phyloP scores from a whole-genome alignment of 2,797 vertebrate species.

The Macroramphosus scolopax region DNA sequence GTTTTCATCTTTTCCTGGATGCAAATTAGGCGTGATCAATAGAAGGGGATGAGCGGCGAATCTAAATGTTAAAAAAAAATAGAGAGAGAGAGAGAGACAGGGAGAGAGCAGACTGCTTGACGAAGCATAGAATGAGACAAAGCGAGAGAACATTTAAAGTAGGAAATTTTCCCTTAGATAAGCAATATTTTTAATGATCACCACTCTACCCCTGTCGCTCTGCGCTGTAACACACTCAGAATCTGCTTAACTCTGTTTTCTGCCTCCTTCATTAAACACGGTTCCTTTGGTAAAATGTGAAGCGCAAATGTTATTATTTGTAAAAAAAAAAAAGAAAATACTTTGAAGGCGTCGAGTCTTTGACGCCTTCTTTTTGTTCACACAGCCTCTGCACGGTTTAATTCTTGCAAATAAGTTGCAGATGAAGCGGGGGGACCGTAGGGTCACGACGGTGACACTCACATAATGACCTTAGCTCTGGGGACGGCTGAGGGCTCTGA shows the following conservation, averaged over 20 bases:
- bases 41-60: conserved; percentile 82
- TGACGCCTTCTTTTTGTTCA: conserved; percentile 10
- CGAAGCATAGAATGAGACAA: conserved; percentile 72
- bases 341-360: conserved; percentile 13
- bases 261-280: conserved; percentile 55
- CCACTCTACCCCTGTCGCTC: conserved; percentile 45
- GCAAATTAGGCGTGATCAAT: conserved; percentile 98
- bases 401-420: conserved; percentile 65
- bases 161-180: conserved; percentile 78
- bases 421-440: conserved; percentile 57
- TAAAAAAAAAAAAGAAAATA: conserved; percentile 29
- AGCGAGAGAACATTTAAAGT: conserved; percentile 74
- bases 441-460: conserved; percentile 63
- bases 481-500: conserved; percentile 61
- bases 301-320: conserved; percentile 64
- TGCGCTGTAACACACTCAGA: conserved; percentile 45
- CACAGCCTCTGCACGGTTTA: conserved; percentile 28
- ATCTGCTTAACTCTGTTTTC: conserved; percentile 67
- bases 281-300: conserved; percentile 35
- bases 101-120: conserved; percentile 68
- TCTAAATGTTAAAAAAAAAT: conserved; percentile 80
- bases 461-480: conserved; percentile 67
- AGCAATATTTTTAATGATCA: conserved; percentile 82
- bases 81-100: conserved; percentile 54
- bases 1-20: conserved; percentile 92